These are phyloP conservation scores for Melanaphis sacchari DNA, from an alignment of 1,140 invertebrate genomes.

Conservation along the genomic window DNA sequence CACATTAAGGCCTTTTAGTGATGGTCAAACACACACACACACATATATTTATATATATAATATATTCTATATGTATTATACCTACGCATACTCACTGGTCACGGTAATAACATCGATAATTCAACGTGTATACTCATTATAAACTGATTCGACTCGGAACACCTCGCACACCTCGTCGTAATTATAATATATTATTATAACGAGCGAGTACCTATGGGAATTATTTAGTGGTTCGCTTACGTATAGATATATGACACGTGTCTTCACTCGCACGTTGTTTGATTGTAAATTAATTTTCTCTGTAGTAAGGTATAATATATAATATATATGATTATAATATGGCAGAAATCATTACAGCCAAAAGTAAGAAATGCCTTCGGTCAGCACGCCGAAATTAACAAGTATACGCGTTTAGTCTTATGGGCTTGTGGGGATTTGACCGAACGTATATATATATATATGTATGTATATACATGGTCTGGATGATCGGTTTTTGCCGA, in stretches of 20 bases:
- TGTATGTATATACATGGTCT: background rate
- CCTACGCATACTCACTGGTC: background rate
- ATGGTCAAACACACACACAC: background rate
- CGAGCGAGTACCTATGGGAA: background rate
- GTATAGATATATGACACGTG: background rate
- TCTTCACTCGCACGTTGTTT: background rate
- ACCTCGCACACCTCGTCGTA: background rate
- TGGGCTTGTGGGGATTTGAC: slow-evolving; percentile 28
- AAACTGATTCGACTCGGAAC: background rate
- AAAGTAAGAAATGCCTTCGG: no score
- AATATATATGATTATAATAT: background rate
- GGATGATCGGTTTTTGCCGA: slow-evolving; percentile 12
- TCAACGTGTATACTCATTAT: background rate
- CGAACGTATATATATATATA: background rate
- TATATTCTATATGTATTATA: no score
- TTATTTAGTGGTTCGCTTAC: background rate
- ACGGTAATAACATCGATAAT: slow-evolving; percentile 21
- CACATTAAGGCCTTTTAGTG: slow-evolving; percentile 22
- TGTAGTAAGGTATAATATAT: background rate
- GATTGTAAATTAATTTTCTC: background rate
- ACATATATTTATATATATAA: no score
- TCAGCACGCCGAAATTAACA: background rate
- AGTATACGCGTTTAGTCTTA: slow-evolving; percentile 7
- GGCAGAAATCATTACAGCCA: background rate
- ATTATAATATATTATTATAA: slow-evolving; percentile 9